phyloP scores from a whole-genome alignment of 2,113 vertebrate species.

The Fregata magnificens region DNA sequence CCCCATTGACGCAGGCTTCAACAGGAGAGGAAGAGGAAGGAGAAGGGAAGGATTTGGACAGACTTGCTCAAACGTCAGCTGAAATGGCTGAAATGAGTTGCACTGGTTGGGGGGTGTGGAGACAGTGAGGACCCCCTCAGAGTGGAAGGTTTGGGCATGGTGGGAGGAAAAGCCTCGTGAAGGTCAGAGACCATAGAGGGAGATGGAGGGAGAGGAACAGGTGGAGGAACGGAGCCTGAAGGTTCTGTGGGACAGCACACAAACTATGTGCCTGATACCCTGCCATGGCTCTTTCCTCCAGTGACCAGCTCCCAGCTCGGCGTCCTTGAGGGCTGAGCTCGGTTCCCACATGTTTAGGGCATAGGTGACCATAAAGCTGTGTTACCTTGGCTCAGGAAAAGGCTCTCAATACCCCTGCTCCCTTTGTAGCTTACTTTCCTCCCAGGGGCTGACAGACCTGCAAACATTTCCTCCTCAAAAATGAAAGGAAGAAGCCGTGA shows the following conservation, averaged over 20 bases:
- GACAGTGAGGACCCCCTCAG: not conserved
- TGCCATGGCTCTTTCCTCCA: not conserved
- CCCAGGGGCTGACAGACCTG: not conserved
- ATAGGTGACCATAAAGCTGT: not conserved
- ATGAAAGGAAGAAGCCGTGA: conserved; percentile 5
- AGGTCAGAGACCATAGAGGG: not conserved
- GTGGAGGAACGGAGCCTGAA: not conserved
- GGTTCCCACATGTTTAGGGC: not conserved
- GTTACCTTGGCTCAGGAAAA: not conserved
- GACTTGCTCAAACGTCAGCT: not conserved
- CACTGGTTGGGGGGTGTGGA: not conserved
- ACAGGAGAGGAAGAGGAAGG: not conserved
- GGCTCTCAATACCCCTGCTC: not conserved
- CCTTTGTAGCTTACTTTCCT: conserved; percentile 24
- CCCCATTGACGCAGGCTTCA: not conserved
- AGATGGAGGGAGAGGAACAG: not conserved
- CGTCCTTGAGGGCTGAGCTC: not conserved
- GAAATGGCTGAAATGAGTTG: not conserved
- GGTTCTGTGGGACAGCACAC: accelerated
- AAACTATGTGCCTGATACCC: not conserved
- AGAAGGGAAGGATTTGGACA: not conserved
- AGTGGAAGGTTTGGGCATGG: not conserved
- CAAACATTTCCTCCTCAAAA: conserved; percentile 42
- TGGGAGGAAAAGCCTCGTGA: not conserved
- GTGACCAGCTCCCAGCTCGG: not conserved